These are phyloP conservation scores for Diarsia brunnea DNA, from an alignment of 2,888 invertebrate genomes.

Conservation along the genomic window DNA sequence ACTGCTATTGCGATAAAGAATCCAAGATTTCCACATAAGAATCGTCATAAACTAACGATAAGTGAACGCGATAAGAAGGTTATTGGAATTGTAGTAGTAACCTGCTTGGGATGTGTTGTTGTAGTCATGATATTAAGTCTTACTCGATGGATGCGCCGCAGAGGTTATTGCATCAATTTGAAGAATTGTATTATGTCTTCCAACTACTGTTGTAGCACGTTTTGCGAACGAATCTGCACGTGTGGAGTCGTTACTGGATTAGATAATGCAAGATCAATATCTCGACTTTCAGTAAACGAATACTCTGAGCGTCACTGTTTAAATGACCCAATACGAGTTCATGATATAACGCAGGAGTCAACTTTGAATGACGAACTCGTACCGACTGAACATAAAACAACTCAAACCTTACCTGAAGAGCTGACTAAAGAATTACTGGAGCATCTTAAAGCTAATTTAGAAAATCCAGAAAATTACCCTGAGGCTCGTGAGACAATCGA, in stretches of 20 bases:
- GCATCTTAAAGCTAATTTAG: constrained; percentile 92
- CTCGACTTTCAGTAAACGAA: constrained; percentile 91
- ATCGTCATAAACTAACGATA: constrained; percentile 70
- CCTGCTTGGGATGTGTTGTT: constrained; percentile 88
- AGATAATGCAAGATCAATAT: constrained; percentile 91
- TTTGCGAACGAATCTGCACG: constrained; percentile 82
- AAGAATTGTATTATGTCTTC: constrained; percentile 85
- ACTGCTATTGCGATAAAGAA: constrained; percentile 82
- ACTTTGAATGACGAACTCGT: constrained; percentile 75
- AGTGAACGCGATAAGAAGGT: constrained; percentile 84
- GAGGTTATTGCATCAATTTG: constrained; percentile 88
- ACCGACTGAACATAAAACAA: constrained; percentile 91
- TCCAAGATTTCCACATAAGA: constrained; percentile 86
- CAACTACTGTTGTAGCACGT: constrained; percentile 79
- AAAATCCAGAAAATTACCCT: constrained; percentile 93
- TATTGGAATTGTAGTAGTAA: constrained; percentile 89
- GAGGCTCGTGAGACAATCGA: constrained; percentile 95
- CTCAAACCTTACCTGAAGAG: constrained; percentile 94
- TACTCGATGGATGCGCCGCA: constrained; percentile 90
- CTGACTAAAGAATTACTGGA: constrained; percentile 93
- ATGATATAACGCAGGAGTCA: constrained; percentile 82
- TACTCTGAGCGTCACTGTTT: constrained; percentile 91
- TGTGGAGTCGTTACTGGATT: constrained; percentile 86
- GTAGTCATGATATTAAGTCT: constrained; percentile 90
- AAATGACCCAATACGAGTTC: constrained; percentile 88